These are phyloP conservation scores for Lasioglossum zephyrum DNA, from an alignment of 2,888 invertebrate species.

Conservation along the genomic window DNA sequence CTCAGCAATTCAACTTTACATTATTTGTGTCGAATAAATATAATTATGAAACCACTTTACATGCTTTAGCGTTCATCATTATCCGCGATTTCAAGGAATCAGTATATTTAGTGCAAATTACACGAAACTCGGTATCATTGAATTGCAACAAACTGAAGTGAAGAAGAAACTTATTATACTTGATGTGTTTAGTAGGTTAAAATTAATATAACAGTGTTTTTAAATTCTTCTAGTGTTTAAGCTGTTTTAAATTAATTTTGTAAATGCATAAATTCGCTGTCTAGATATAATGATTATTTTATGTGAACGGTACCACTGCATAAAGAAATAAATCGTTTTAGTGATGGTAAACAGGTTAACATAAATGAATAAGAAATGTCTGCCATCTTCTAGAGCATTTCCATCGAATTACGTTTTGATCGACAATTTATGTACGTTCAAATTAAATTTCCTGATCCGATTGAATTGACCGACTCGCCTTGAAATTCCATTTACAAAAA, in stretches of 20 bases:
- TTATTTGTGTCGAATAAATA: no score
- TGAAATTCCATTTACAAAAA: conserved; percentile 56
- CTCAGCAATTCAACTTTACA: no score
- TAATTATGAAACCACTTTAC: no score
- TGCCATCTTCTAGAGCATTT: neutral
- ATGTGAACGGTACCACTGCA: neutral
- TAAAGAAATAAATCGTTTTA: neutral
- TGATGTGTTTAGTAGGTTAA: no score
- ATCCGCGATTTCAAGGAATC: neutral
- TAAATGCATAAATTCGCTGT: no score
- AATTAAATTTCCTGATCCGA: conserved; percentile 10
- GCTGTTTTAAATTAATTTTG: no score
- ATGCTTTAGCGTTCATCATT: no score
- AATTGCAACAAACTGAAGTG: no score
- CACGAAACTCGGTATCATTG: neutral
- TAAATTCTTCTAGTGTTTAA: no score
- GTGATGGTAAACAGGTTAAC: neutral
- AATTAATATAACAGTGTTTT: no score
- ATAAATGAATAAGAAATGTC: neutral
- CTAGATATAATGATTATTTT: neutral
- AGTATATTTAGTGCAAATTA: neutral
- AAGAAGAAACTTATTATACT: no score
- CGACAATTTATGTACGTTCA: neutral
- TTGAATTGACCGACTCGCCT: conserved; percentile 6
- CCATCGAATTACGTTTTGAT: neutral